Evolutionary conservation across 2,797 vertebrate genomes (phyloP), one percentile per base, ranked within the genome.

Genomic region (Enteromius afrohamiltoni): DNA sequence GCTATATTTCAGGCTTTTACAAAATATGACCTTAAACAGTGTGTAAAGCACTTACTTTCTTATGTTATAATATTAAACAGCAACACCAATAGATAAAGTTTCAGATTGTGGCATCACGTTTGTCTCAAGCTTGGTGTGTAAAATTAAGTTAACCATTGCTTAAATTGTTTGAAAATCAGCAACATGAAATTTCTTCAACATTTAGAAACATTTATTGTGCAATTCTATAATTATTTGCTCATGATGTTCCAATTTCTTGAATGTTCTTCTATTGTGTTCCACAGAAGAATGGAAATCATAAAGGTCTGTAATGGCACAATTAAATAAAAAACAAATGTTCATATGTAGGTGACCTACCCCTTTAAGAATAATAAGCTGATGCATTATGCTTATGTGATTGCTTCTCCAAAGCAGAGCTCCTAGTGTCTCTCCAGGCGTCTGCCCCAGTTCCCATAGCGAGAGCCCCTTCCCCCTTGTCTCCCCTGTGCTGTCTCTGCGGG

Each of bases 401-500:
- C 64, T 80, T 80, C 34, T 62, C 14, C 60, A 65, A 65, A 49
- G 21, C 40, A 82, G 16, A 58, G 40, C 55, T 82, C 21, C 60
- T 3, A 26, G 34, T 42, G 62, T 58, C 64, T 76, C 73, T 58
- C 37, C 49, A 77, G 81, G 73, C 7, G 0, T 77, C 73, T 76
- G 34, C 47, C 47, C n/a, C 4, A 65, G 58, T 26, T 86, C 77
- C 58, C 74, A 76, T n/a, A 26, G 26, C 45, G 19, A 60, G 58
- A 75, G 29, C 31, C 58, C 80, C 55, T 21, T 45, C 40, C 37
- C 37, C 42, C 40, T 42, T n/a, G 34, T 23, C 58, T 81, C 53
- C 29, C 55, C n/a, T 84, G 23, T 3, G 23, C 71, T 37, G 62
- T 62, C 64, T 78, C 79, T 23, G 79, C 73, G 19, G 79, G 60